A percentile compares a stretch with the other conserved stretches of the same genome.
These are phyloP conservation scores for Pyrrhopygopsis socrates DNA, from an alignment of 2,888 invertebrate species.

Conservation along the genomic window DNA sequence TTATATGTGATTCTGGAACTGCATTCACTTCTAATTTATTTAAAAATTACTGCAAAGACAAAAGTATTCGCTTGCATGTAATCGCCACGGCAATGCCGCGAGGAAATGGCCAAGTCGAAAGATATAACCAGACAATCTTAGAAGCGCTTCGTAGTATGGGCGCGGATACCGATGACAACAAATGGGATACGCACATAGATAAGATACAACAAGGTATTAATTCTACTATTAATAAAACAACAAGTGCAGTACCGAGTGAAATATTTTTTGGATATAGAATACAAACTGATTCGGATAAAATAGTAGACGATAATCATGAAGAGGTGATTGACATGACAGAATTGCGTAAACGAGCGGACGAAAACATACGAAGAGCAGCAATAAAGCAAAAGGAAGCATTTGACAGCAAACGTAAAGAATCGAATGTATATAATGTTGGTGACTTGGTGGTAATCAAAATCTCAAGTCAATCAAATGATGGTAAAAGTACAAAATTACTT, in stretches of 20 bases:
- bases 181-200: constrained; percentile 70
- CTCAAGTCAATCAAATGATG: constrained; percentile 79
- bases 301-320: constrained; percentile 28
- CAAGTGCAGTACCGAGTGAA: constrained; percentile 70
- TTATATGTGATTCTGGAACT: constrained; percentile 82
- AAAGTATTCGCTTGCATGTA: constrained; percentile 63
- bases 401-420: constrained; percentile 70
- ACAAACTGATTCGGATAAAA: constrained; percentile 48
- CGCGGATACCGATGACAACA: constrained; percentile 76
- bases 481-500: constrained; percentile 81
- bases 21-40: constrained; percentile 82
- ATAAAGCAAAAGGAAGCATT: constrained; percentile 68
- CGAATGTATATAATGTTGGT: constrained; percentile 60
- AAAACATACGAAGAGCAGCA: constrained; percentile 72
- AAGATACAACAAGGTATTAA: constrained; percentile 82
- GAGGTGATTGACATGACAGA: constrained; percentile 55
- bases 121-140: constrained; percentile 79
- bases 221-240: constrained; percentile 76
- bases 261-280: constrained; percentile 79
- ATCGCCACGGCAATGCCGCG: constrained; percentile 71
- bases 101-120: constrained; percentile 80
- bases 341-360: constrained; percentile 63
- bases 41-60: constrained; percentile 62
- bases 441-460: constrained; percentile 82
- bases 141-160: constrained; percentile 76